phyloP scores from a whole-genome alignment of 2,113 vertebrate species.

The Apteryx owenii region DNA sequence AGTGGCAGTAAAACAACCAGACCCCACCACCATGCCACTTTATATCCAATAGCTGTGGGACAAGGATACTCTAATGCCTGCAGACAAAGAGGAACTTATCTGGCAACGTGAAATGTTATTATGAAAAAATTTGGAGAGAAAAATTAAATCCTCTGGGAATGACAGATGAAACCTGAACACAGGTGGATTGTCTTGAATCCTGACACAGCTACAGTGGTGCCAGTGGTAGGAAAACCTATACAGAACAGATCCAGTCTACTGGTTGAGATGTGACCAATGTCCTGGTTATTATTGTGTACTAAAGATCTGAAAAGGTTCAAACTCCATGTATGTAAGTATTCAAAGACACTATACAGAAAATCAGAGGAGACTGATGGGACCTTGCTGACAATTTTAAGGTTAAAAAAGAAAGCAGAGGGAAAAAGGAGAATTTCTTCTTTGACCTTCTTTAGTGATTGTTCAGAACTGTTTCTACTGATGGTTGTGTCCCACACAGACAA shows the following conservation, averaged over 20 bases:
- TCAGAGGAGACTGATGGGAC: not conserved
- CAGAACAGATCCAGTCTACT: not conserved
- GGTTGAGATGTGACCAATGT: not conserved
- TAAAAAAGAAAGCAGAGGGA: not conserved
- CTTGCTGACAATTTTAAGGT: not conserved
- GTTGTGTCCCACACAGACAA: not conserved
- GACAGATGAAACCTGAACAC: not conserved
- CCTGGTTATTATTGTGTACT: not conserved
- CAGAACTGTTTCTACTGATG: not conserved
- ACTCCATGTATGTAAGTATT: not conserved
- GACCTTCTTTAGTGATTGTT: not conserved
- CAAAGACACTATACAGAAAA: not conserved
- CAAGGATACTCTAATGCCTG: not conserved
- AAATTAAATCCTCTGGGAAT: conserved; percentile 15
- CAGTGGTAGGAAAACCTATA: not conserved
- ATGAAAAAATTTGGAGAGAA: not conserved
- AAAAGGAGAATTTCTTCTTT: not conserved
- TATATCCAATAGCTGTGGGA: not conserved
- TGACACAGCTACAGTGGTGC: not conserved
- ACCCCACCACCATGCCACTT: not conserved
- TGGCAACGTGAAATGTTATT: not conserved
- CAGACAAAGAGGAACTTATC: not conserved
- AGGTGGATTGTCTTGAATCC: not conserved
- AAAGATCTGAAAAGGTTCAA: not conserved
- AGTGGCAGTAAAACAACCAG: conserved; percentile 24